These are phyloP conservation scores for Anomalospiza imberbis DNA, from an alignment of 2,797 vertebrate genomes.

Conservation along the genomic window DNA sequence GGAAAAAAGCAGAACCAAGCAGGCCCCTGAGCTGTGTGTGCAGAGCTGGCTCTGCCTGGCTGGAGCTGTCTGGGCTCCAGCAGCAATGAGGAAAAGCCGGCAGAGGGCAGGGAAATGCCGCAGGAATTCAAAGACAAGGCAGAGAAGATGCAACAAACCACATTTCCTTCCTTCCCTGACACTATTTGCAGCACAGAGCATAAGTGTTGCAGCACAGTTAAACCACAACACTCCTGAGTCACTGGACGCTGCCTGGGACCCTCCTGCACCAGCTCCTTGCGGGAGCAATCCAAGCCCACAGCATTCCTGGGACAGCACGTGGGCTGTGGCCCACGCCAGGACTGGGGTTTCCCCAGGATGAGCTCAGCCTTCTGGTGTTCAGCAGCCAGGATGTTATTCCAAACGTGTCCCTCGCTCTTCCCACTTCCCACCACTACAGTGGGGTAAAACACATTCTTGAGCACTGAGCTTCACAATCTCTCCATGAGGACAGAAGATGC, in stretches of 20 bases:
- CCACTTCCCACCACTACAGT: neutral
- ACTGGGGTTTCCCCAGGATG: neutral
- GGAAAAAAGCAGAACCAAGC: neutral
- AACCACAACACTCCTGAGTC: neutral
- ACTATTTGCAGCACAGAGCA: neutral
- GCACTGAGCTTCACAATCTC: neutral
- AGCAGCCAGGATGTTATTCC: neutral
- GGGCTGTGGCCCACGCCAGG: neutral
- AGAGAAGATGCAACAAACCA: neutral
- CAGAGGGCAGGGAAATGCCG: conserved; percentile 8
- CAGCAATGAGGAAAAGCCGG: neutral
- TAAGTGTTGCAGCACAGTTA: neutral
- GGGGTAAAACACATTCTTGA: neutral
- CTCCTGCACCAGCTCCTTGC: neutral
- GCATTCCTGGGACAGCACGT: neutral
- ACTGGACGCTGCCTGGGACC: neutral
- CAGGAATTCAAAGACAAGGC: neutral
- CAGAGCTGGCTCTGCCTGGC: neutral
- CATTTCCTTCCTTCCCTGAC: neutral
- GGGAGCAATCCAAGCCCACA: neutral
- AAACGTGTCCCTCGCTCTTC: rapidly evolving
- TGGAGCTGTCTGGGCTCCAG: neutral
- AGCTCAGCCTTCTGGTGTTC: neutral
- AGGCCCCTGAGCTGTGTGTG: neutral
- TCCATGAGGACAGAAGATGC: neutral